Evolutionary conservation across 2,797 vertebrate species (phyloP).

Genomic region (Sparus aurata): DNA sequence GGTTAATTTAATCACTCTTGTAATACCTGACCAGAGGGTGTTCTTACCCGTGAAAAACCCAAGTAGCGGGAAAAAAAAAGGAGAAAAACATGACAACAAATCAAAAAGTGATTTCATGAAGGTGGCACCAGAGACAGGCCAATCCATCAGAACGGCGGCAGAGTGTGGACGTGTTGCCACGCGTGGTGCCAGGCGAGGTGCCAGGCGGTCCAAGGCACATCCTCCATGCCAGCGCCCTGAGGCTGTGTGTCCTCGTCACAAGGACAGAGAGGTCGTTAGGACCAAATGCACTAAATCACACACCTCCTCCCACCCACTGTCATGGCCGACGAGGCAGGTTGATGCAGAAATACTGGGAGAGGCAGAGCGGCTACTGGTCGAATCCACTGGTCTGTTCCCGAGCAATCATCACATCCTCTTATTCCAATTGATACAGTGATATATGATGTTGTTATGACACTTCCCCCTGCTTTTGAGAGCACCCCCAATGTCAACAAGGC

Average conservation of each 20-base stretch:
- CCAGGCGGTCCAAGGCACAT: slow-evolving; percentile 82
- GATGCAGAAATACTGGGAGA: slow-evolving; percentile 64
- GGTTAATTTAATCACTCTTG: slow-evolving; percentile 83
- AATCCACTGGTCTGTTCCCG: slow-evolving; percentile 64
- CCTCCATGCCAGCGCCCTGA: slow-evolving; percentile 83
- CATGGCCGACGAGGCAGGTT: slow-evolving; percentile 77
- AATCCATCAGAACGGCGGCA: slow-evolving; percentile 80
- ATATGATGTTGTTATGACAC: slow-evolving; percentile 83
- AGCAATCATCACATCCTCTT: slow-evolving; percentile 72
- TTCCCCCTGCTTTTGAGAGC: slow-evolving; percentile 72
- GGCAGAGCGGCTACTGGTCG: slow-evolving; percentile 53
- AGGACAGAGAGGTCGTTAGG: slow-evolving; percentile 85
- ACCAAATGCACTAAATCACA: slow-evolving; percentile 83
- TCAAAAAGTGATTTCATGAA: slow-evolving; percentile 84
- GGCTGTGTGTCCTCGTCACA: slow-evolving; percentile 81
- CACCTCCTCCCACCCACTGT: slow-evolving; percentile 74
- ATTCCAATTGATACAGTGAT: slow-evolving; percentile 80
- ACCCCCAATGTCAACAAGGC: slow-evolving; percentile 75
- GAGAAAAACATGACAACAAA: slow-evolving; percentile 83
- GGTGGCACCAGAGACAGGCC: slow-evolving; percentile 80
- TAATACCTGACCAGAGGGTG: slow-evolving; percentile 79
- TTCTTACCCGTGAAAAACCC: slow-evolving; percentile 77
- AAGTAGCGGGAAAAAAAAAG: slow-evolving; percentile 53
- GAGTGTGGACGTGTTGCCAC: slow-evolving; percentile 80
- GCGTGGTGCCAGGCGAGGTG: slow-evolving; percentile 82